These are phyloP conservation scores for Myodes glareolus DNA, from an alignment of 2,113 vertebrate genomes.

Conservation along the genomic window DNA sequence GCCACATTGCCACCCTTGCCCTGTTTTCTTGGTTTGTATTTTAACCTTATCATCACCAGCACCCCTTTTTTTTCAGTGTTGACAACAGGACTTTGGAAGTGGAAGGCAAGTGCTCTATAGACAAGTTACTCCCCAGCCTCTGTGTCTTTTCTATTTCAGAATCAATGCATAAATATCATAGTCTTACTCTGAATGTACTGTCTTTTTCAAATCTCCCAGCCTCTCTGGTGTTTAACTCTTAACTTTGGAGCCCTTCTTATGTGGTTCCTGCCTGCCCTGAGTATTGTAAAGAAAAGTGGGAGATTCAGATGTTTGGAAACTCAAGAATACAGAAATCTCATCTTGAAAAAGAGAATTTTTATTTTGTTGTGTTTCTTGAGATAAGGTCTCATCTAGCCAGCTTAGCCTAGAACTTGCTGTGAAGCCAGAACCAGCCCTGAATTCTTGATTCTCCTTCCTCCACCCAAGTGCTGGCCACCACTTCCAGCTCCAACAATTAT, in stretches of 20 bases:
- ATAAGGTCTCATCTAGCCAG: not conserved
- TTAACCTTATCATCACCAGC: not conserved
- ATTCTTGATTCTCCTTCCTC: not conserved
- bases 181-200: not conserved
- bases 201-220: not conserved
- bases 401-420: not conserved
- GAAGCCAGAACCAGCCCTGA: not conserved
- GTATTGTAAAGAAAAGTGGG: not conserved
- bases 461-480: not conserved
- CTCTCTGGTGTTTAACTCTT: not conserved
- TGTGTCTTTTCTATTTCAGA: not conserved
- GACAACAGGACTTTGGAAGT: not conserved
- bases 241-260: not conserved
- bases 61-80: not conserved
- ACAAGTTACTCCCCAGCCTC: not conserved
- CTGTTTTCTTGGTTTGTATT: not conserved
- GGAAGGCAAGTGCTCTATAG: not conserved
- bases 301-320: not conserved
- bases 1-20: not conserved
- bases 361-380: not conserved
- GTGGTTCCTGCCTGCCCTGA: not conserved
- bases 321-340: not conserved
- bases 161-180: no score
- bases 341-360: not conserved
- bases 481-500: no score